phyloP scores from a whole-genome alignment of 2,888 invertebrate genomes.

The Aromia moschata region DNA sequence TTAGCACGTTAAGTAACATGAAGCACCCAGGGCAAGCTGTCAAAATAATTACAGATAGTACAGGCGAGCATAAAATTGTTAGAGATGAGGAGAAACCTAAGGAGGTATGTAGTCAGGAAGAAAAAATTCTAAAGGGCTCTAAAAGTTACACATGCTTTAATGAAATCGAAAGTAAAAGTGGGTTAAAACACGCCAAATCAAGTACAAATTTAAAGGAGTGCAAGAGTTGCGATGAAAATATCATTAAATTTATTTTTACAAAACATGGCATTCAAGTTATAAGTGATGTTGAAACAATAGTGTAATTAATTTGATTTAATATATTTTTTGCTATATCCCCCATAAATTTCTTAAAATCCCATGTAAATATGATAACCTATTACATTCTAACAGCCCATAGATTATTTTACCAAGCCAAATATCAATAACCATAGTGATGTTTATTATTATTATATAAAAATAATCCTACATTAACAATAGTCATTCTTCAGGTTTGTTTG shows the following conservation, averaged over 20 bases:
- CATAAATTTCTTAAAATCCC: too few species aligned
- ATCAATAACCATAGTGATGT: too few species aligned
- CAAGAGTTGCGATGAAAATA: conserved; percentile 61
- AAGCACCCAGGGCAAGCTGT: conserved; percentile 78
- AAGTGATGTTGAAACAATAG: conserved; percentile 80
- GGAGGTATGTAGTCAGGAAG: conserved; percentile 52
- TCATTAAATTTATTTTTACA: conserved; percentile 77
- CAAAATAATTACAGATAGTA: conserved; percentile 71
- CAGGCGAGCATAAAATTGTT: conserved; percentile 60
- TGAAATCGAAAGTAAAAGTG: conserved; percentile 40
- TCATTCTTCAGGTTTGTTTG: too few species aligned
- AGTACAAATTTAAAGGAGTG: conserved; percentile 65
- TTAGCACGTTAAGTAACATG: conserved; percentile 44
- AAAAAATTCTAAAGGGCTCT: conserved; percentile 56
- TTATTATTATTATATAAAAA: too few species aligned
- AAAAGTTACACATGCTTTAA: conserved; percentile 59
- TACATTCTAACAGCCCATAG: too few species aligned
- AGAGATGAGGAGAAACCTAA: conserved; percentile 40
- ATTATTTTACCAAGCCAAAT: too few species aligned
- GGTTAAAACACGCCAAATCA: conserved; percentile 40
- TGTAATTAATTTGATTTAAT: too few species aligned
- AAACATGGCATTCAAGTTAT: conserved; percentile 83
- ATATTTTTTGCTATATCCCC: too few species aligned
- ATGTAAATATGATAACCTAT: too few species aligned
- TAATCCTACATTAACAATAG: too few species aligned